phyloP scores from a whole-genome alignment of 2,888 invertebrate genomes.

The Lobophora halterata region DNA sequence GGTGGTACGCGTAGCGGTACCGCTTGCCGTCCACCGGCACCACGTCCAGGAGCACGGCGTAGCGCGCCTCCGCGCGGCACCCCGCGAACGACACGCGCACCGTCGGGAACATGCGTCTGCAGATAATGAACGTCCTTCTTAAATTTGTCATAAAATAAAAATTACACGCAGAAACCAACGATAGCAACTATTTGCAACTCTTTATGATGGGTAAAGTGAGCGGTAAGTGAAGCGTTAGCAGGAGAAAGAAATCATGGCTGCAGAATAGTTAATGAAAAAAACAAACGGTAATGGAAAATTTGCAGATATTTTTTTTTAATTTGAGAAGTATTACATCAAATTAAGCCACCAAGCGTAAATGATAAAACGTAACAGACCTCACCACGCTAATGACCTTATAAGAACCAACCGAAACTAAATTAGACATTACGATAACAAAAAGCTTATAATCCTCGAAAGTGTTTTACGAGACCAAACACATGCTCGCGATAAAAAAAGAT shows the following conservation, averaged over 20 bases:
- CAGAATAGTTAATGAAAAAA: too few relatives aligned
- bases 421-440: conserved; percentile 71
- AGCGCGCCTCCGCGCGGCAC: conserved; percentile 89
- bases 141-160: conserved; percentile 26
- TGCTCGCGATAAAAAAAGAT: conserved; percentile 76
- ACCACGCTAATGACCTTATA: conserved; percentile 68
- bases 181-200: too few relatives aligned
- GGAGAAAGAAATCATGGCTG: too few relatives aligned
- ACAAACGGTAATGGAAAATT: too few relatives aligned
- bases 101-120: conserved; percentile 98
- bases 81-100: conserved; percentile 96
- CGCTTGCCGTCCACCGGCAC: conserved; percentile 98
- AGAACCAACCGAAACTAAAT: conserved; percentile 67
- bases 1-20: conserved; percentile 98
- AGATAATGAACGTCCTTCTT: conserved; percentile 30
- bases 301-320: too few relatives aligned
- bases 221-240: too few relatives aligned
- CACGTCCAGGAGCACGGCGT: conserved; percentile 97
- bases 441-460: conserved; percentile 68
- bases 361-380: conserved; percentile 53
- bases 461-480: conserved; percentile 75
- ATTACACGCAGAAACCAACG: too few relatives aligned
- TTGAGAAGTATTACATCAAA: conserved; percentile 47
- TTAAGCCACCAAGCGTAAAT: conserved; percentile 51
- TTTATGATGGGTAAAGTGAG: too few relatives aligned